Evolutionary conservation across 2,797 vertebrate species (phyloP), one percentile per base, ranked within the genome.

Genomic region (Liparis tanakae): DNA sequence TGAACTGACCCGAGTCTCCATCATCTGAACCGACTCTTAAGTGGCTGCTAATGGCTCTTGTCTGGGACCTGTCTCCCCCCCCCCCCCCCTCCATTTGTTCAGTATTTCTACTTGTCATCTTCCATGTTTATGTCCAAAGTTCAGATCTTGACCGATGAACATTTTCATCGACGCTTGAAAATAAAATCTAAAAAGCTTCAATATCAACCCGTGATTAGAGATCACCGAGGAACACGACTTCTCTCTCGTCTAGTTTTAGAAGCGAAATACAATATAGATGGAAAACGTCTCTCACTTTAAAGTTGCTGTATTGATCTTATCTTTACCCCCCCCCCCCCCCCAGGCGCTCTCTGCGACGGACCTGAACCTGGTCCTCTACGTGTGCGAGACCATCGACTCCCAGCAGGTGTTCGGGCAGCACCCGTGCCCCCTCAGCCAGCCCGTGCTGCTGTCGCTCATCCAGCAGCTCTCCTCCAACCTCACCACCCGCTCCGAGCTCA

Each of bases 391-490:
- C 39, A 96, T 99, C 68, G 97, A 99, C 86, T 95, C 96, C 12
- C 96, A 97, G 93, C 97, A 98, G 87, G 97, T 99, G 48, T 99
- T 99, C 50, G 95, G 97, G 7, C 97, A 98, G 89, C 94, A 95
- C 34, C 95, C 98, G 0, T 99, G 98, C 70, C 96, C 98, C 0
- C 96, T 99, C 46, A 97, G 96, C 86, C 98, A 99, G 93, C 98
- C 98, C 0, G 98, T 99, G 76, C 95, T 99, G 86, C 96, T 99
- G 76, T 99, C 98, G 0, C 97, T 99, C 85, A 99, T 99, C 82
- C 98, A 99, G 93, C 98, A 99, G 91, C 96, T 99, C 9, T 97
- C 98, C 76, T 99, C 97, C 18, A 98, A 98, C 88, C 85, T 99
- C 76, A 92, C 95, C 13, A 97, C 96, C n/a, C 96, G 96, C 75